Evolutionary conservation across 1,140 invertebrate species (phyloP), one percentile per base, ranked within the genome.

Genomic region (Drosophila pandora): DNA sequence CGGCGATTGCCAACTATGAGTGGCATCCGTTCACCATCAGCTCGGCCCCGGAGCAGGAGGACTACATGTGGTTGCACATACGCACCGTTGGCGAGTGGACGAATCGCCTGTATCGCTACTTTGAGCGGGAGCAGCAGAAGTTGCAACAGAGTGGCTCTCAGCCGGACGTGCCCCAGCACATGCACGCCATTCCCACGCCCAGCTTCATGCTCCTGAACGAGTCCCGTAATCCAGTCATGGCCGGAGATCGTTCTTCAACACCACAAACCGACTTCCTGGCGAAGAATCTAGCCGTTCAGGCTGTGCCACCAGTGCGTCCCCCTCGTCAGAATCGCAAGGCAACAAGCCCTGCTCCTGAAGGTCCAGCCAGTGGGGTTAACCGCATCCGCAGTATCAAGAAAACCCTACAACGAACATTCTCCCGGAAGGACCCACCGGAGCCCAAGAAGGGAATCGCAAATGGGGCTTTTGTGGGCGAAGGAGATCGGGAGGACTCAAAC

Each of bases 1-100:
- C 98, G 0, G 94, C 94, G 4, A 98, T 99, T 72, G 97, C 98
- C 1, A 95, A 95, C 54, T 98, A 97, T 89, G 98, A 99, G 92
- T 99, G 97, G 97, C 98, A 99, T 94, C 98, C 98, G 0, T 99
- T 99, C 83, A 99, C 98, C 1, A 97, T 99, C 72, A 98, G 97
- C 92, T 98, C 97, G 80, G 97, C 97, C 17, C 98, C 98, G 0
- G 98, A 99, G 93, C 95, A 98, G 91, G 95, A 96, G 93, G 97
- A 97, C 84, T 96, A 97, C 79, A 95, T 99, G 90, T 98, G 97
- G 96, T 93, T 99, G 0, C 98, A 99, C 91, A 97, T 99, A 62
- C 93, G 98, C 61, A 97, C 96, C 4, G 97, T 98, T 0, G 98
- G 98, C 1, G 95, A 98, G 92, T 99, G 98, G 98, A 99, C 98